phyloP scores from a whole-genome alignment of 2,797 vertebrate genomes.

The Australoheros facetus region DNA sequence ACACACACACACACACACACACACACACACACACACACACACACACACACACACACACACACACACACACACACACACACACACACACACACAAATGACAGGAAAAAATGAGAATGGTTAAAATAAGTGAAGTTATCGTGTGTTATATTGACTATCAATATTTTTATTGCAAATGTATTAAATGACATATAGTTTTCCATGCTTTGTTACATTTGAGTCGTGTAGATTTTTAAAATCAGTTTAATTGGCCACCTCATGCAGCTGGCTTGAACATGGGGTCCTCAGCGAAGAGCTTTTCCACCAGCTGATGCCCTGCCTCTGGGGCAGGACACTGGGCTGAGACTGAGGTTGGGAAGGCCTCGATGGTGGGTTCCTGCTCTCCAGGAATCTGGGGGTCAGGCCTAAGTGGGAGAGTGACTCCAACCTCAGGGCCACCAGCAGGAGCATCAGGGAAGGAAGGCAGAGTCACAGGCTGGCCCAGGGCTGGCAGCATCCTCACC shows the following conservation, averaged over 20 bases:
- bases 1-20: too few species aligned
- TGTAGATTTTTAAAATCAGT: too few species aligned
- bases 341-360: conserved; percentile 52
- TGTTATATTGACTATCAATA: too few species aligned
- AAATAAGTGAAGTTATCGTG: too few species aligned
- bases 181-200: too few species aligned
- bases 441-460: conserved; percentile 61
- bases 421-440: neutral
- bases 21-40: too few species aligned
- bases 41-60: too few species aligned
- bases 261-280: conserved; percentile 71
- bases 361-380: conserved; percentile 58
- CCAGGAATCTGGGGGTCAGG: conserved; percentile 73
- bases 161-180: too few species aligned
- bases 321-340: conserved; percentile 60
- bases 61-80: too few species aligned
- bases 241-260: conserved; percentile 23
- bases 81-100: too few species aligned
- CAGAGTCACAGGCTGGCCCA: conserved; percentile 51
- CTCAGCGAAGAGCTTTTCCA: conserved; percentile 60
- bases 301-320: neutral
- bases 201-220: too few species aligned
- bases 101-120: too few species aligned
- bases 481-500: conserved; percentile 49
- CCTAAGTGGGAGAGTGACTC: conserved; percentile 53